Evolutionary conservation across 2,797 vertebrate species (phyloP).

Genomic region (Thamnophis elegans): DNA sequence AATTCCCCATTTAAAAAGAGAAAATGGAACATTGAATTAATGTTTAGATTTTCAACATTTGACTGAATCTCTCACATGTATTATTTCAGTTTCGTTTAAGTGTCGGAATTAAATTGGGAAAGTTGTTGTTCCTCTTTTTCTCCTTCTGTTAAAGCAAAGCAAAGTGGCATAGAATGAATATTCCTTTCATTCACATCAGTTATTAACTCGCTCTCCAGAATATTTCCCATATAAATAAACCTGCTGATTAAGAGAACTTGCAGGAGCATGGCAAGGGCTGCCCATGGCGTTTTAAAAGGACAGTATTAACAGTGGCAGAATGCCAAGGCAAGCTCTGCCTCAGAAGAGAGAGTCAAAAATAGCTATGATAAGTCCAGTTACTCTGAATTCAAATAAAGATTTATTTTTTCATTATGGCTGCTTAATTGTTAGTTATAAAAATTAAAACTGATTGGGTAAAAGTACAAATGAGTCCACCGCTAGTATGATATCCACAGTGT

Average conservation of each 20-base stretch:
- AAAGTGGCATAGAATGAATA: neutral
- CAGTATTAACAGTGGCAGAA: neutral
- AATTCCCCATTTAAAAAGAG: neutral
- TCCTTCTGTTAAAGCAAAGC: neutral
- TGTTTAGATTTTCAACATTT: neutral
- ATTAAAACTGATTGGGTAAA: neutral
- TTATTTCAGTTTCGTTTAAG: neutral
- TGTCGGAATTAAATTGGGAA: neutral
- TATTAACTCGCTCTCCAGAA: neutral
- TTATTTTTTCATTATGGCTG: neutral
- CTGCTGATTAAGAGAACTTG: neutral
- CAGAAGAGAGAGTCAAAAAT: rapidly evolving
- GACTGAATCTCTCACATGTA: neutral
- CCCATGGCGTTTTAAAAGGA: neutral
- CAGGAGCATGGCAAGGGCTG: neutral
- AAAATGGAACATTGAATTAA: neutral
- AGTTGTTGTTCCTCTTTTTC: neutral
- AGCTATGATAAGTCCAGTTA: neutral
- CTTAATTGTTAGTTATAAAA: neutral
- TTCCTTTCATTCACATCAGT: neutral
- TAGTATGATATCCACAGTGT: neutral
- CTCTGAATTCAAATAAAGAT: neutral
- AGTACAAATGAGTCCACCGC: neutral
- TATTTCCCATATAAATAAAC: neutral
- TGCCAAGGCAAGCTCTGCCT: neutral